These are phyloP conservation scores for Propsilocerus akamusi DNA, from an alignment of 1,140 invertebrate genomes.

Conservation along the genomic window DNA sequence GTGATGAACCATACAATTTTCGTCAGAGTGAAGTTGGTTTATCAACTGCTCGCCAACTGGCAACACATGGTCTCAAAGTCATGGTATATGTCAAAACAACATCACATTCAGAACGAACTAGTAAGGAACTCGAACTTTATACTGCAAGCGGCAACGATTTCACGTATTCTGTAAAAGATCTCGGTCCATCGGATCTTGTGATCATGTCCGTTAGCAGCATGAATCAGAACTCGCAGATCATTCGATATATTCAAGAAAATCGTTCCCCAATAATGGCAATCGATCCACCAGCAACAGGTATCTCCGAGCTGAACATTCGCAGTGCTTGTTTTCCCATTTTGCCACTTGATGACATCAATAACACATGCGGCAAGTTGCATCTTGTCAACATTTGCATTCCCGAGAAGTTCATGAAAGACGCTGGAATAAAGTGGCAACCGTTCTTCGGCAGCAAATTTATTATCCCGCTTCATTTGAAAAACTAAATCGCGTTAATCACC, in stretches of 20 bases:
- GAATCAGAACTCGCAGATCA: conserved; percentile 29
- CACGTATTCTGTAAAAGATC: conserved; percentile 18
- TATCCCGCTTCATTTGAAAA: conserved; percentile 59
- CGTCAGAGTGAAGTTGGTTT: conserved; percentile 46
- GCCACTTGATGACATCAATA: conserved; percentile 43
- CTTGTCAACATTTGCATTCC: conserved; percentile 75
- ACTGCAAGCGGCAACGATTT: conserved; percentile 20
- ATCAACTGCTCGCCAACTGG: conserved; percentile 58
- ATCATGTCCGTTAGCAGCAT: conserved; percentile 37
- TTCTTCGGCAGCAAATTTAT: conserved; percentile 79
- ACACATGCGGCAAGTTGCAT: conserved; percentile 56
- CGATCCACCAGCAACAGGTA: conserved; percentile 55
- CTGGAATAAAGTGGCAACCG: conserved; percentile 63
- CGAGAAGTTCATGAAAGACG: conserved; percentile 49
- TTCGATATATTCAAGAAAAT: background rate
- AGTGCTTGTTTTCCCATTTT: conserved; percentile 55
- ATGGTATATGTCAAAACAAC: conserved; percentile 40
- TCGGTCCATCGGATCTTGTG: conserved; percentile 22
- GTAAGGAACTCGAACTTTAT: conserved; percentile 21
- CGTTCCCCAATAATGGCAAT: conserved; percentile 56
- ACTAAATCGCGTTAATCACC: too few relatives aligned
- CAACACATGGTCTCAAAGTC: conserved; percentile 61
- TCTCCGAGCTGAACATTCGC: conserved; percentile 44
- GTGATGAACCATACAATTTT: conserved; percentile 22
- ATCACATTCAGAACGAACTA: conserved; percentile 15